phyloP scores from a whole-genome alignment of 2,888 invertebrate species.

The Drosophila pseudotakahashii region DNA sequence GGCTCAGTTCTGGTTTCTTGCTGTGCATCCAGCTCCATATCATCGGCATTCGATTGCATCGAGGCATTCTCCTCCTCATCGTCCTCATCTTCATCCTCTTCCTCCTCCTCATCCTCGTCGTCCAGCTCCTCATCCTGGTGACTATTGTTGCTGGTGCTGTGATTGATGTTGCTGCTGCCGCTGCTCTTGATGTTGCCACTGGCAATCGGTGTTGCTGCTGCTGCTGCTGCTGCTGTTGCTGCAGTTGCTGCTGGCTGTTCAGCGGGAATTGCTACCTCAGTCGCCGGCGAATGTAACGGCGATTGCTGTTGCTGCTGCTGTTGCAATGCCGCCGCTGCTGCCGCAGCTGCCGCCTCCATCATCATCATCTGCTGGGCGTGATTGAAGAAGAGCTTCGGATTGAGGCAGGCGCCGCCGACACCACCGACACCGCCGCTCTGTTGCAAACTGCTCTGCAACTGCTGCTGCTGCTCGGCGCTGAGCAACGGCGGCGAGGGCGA shows the following conservation, averaged over 20 bases:
- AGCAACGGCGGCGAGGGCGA: constrained; percentile 83
- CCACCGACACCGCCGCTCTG: constrained; percentile 44
- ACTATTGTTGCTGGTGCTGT: constrained; percentile 23
- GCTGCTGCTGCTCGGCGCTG: constrained; percentile 77
- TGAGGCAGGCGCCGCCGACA: constrained; percentile 82
- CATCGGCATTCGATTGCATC: constrained; percentile 71
- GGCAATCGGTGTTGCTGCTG: constrained; percentile 11
- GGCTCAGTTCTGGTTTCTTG: constrained; percentile 37
- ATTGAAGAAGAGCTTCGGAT: constrained; percentile 83
- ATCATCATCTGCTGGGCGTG: constrained; percentile 84
- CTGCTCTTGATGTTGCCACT: constrained; percentile 10
- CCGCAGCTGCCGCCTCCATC: constrained; percentile 82
- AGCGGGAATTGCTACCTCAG: constrained; percentile 37
- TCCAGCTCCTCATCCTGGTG: constrained; percentile 24
- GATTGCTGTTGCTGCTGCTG: constrained; percentile 74
- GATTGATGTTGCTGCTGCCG: constrained; percentile 23
- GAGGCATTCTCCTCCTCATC: constrained; percentile 70
- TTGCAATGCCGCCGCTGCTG: constrained; percentile 78
- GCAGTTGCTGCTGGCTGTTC: constrained; percentile 40
- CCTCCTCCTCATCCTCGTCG: constrained; percentile 37
- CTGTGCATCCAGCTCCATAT: constrained; percentile 60
- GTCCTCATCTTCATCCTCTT: constrained; percentile 60
- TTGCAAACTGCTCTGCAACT: constrained; percentile 36
- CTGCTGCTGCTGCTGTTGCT: constrained; percentile 17
- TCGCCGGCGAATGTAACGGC: constrained; percentile 75